Conservation (phyloP, 2,888 invertebrate genomes). For the Epiblema foenella region DNA sequence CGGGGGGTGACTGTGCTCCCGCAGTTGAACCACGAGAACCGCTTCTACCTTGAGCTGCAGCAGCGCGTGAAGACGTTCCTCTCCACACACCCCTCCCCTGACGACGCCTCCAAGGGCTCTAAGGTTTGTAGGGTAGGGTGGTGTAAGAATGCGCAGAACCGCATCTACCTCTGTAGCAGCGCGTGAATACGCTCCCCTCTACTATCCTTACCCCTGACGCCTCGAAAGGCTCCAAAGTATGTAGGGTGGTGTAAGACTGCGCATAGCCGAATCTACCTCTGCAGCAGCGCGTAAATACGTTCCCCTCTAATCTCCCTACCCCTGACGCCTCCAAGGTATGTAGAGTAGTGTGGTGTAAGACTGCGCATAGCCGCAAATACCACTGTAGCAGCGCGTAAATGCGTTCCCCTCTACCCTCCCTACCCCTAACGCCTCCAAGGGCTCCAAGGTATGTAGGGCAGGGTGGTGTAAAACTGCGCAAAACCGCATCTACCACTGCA, state of each 20-base stretch:
- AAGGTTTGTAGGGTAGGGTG: neutral
- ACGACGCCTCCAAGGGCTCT: neutral
- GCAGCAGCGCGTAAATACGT: too few species aligned
- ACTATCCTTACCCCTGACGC: neutral
- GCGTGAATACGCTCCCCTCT: slow-evolving; percentile 55
- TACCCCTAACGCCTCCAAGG: neutral
- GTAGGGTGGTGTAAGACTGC: too few species aligned
- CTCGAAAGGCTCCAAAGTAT: too few species aligned
- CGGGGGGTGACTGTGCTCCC: slow-evolving; percentile 61
- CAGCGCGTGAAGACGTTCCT: slow-evolving; percentile 56
- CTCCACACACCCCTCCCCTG: slow-evolving; percentile 7
- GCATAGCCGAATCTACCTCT: too few species aligned
- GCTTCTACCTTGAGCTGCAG: slow-evolving; percentile 61
- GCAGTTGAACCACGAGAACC: slow-evolving; percentile 69
- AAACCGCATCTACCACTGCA: too few species aligned
- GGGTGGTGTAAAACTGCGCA: too few species aligned
- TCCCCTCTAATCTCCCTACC: too few species aligned
- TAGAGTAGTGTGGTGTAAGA: too few species aligned
- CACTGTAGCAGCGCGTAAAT: slow-evolving; percentile 57
- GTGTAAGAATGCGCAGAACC: too few species aligned
- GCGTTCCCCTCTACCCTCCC: slow-evolving; percentile 47
- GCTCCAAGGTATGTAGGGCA: too few species aligned
- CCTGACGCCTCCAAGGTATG: too few species aligned
- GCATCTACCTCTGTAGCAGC: slow-evolving; percentile 58
- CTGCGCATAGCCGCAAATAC: too few species aligned